A percentile compares a stretch with the other conserved stretches of the same genome.
Evolutionary conservation across 2,113 vertebrate genomes (phyloP).

Genomic region (Sander lucioperca): DNA sequence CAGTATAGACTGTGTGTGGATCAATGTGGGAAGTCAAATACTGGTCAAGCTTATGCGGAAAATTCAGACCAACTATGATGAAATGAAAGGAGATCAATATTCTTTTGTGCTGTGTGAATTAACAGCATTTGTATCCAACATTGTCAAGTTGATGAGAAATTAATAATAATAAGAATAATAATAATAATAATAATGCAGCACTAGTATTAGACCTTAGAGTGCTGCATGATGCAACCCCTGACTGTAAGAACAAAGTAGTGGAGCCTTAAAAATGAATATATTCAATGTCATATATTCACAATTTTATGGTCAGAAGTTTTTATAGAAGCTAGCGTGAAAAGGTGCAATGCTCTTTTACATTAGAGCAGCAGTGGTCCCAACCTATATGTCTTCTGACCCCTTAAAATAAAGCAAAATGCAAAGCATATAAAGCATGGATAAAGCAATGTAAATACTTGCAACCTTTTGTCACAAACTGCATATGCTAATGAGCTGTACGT

Average conservation of each 20-base stretch:
- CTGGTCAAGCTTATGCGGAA: conserved; percentile 57
- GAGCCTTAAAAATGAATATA: background rate
- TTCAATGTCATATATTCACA: background rate
- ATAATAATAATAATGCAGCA: conserved; percentile 6
- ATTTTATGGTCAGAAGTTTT: conserved; percentile 69
- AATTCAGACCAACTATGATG: conserved; percentile 29
- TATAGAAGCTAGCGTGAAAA: conserved; percentile 65
- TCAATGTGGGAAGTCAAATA: conserved; percentile 67
- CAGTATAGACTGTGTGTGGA: conserved; percentile 31
- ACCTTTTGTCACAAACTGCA: background rate
- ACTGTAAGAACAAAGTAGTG: background rate
- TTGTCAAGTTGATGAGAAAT: conserved; percentile 11
- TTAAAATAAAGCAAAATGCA: background rate
- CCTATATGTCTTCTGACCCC: background rate
- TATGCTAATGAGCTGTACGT: background rate
- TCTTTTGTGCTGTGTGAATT: conserved; percentile 33
- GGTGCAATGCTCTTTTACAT: conserved; percentile 25
- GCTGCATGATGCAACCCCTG: conserved; percentile 26
- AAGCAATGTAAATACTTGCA: background rate
- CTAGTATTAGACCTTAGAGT: background rate
- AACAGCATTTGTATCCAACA: conserved; percentile 8
- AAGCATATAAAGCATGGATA: background rate
- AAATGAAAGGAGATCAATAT: conserved; percentile 60
- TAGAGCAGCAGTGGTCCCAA: background rate
- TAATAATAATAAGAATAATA: conserved; percentile 18